phyloP scores from a whole-genome alignment of 2,888 invertebrate genomes.

The Stenolophus ochropezus region DNA sequence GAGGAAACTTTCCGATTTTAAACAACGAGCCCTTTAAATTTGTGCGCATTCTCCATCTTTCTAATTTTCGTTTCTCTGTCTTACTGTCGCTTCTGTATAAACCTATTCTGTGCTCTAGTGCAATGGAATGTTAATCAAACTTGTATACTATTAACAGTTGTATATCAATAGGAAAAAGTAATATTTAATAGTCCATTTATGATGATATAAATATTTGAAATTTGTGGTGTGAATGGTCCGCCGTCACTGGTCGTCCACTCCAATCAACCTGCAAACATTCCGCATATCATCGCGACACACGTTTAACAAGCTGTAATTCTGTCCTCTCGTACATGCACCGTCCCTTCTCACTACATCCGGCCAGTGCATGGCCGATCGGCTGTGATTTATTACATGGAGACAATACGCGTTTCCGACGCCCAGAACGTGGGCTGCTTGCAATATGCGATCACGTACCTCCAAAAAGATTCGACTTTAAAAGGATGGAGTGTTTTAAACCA shows the following conservation, averaged over 20 bases:
- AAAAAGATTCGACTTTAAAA: background rate
- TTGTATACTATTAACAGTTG: too few relatives aligned
- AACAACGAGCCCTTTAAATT: too few relatives aligned
- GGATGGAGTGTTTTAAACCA: background rate
- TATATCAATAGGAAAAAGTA: too few relatives aligned
- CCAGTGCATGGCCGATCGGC: background rate
- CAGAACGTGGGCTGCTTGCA: background rate
- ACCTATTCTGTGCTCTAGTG: too few relatives aligned
- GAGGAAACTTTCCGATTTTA: too few relatives aligned
- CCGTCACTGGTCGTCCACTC: conserved; percentile 7
- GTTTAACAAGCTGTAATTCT: conserved; percentile 32
- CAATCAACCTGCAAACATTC: conserved; percentile 26
- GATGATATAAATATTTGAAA: background rate
- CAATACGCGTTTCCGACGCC: background rate
- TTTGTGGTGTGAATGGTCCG: background rate
- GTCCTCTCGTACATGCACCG: background rate
- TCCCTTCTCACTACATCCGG: background rate
- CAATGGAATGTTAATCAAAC: too few relatives aligned
- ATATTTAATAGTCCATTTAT: too few relatives aligned
- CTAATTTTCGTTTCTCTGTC: too few relatives aligned
- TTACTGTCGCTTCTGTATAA: too few relatives aligned
- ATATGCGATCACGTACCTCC: background rate
- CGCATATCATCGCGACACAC: conserved; percentile 1
- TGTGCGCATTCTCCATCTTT: too few relatives aligned
- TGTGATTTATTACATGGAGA: background rate